Conservation (phyloP, 2,113 vertebrate genomes). For the Dasyurus viverrinus region DNA sequence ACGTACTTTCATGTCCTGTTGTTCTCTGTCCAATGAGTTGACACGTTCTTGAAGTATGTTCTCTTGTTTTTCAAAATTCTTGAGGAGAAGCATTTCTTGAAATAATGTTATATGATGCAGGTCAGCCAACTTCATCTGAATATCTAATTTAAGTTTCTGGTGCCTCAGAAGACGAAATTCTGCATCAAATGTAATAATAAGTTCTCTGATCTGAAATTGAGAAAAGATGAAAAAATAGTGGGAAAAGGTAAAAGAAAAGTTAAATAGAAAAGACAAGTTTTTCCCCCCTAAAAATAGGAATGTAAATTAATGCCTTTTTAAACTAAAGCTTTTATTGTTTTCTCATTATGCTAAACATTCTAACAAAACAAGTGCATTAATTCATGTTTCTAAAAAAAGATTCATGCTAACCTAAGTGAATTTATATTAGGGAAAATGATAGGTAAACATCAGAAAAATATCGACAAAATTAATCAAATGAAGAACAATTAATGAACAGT, state of each 20-base stretch:
- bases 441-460: neutral
- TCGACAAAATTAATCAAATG: neutral
- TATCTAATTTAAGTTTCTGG: slow-evolving; percentile 89
- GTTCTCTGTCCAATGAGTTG: slow-evolving; percentile 81
- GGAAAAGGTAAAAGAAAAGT: slow-evolving; percentile 2
- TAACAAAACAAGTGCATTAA: neutral
- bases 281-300: neutral
- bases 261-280: slow-evolving; percentile 26
- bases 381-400: neutral
- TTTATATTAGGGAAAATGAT: neutral
- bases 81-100: slow-evolving; percentile 92
- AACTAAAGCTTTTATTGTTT: slow-evolving; percentile 17
- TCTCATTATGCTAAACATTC: slow-evolving; percentile 18
- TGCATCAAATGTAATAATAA: slow-evolving; percentile 87
- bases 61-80: slow-evolving; percentile 90
- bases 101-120: slow-evolving; percentile 87
- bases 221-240: slow-evolving; percentile 26
- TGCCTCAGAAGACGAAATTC: slow-evolving; percentile 88
- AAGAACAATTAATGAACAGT: neutral
- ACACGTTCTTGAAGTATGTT: slow-evolving; percentile 86
- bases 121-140: slow-evolving; percentile 89
- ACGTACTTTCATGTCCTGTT: slow-evolving; percentile 81
- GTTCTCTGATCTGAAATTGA: slow-evolving; percentile 85
- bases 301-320: neutral
- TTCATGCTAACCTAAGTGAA: neutral